Evolutionary conservation across 2,888 invertebrate genomes (phyloP), one percentile per base, ranked within the genome.

Genomic region (Cantharis flavilabris): DNA sequence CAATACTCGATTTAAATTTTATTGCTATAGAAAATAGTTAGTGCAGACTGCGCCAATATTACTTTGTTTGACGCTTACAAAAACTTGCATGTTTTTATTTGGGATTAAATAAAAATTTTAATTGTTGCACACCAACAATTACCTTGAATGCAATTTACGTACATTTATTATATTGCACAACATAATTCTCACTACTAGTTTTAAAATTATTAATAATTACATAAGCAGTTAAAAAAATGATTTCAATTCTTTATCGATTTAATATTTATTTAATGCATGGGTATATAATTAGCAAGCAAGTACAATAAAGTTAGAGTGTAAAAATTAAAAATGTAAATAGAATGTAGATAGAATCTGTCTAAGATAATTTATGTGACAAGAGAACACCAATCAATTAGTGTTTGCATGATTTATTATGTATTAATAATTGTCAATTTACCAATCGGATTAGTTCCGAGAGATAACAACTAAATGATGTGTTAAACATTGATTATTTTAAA

Each of bases 331-430:
- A 67, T 67, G 65, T 67, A 23, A 67, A 67, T 67, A 67, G 65
- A 33, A 65, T 65, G 65, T 65, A 65, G 65, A 65, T 65, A 65
- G 65, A 67, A 67, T 20, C 65, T 67, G 65, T 67, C 65, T 26
- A 67, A 23, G 65, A 67, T 67, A 67, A 67, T 67, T 67, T 67
- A 67, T 67, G 65, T 67, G 65, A 67, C 65, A 67, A 67, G 23
- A 67, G 26, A 67, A 67, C 65, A 67, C 65, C 26, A 67, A 67
- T 67, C 65, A 67, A 67, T 67, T 67, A 67, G 65, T 67, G 65
- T 67, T 67, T 23, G 65, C 65, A 67, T 67, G 65, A 67, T 67
- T 67, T 67, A 67, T 67, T 67, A 67, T 67, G 65, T 67, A 67
- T 67, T 26, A 20, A 18, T 67, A 67, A 67, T 67, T 67, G 65